Conservation (phyloP, 2,888 invertebrate genomes). For the Oligia strigilis region DNA sequence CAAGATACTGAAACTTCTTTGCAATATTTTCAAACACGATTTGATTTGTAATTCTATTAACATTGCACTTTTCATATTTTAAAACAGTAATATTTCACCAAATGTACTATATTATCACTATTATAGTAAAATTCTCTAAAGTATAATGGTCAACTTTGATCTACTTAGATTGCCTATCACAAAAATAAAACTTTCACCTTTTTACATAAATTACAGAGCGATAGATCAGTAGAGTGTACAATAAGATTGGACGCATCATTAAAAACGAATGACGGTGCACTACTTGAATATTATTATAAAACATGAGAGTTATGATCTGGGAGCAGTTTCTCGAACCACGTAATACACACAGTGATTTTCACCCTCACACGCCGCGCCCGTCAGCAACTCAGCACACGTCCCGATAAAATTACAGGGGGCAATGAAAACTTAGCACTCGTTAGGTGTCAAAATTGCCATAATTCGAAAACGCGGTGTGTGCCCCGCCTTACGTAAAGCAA, state of each 20-base stretch:
- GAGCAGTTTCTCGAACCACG: slow-evolving; percentile 76
- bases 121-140: slow-evolving; percentile 13
- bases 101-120: slow-evolving; percentile 1
- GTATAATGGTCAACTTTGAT: slow-evolving; percentile 20
- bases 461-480: slow-evolving; percentile 83
- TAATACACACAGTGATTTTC: slow-evolving; percentile 76
- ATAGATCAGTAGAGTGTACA: slow-evolving; percentile 75
- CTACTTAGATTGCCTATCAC: slow-evolving; percentile 53
- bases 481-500: slow-evolving; percentile 86
- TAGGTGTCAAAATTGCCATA: slow-evolving; percentile 91
- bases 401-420: slow-evolving; percentile 85
- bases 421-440: slow-evolving; percentile 87
- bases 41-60: too few species aligned
- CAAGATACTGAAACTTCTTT: neutral
- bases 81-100: neutral
- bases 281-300: slow-evolving; percentile 84
- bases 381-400: slow-evolving; percentile 78
- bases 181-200: slow-evolving; percentile 64
- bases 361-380: slow-evolving; percentile 70
- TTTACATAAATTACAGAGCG: slow-evolving; percentile 84
- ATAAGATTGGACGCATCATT: slow-evolving; percentile 83
- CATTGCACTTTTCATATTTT: neutral
- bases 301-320: slow-evolving; percentile 84
- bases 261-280: slow-evolving; percentile 85
- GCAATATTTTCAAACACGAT: neutral